phyloP scores from a whole-genome alignment of 1,140 invertebrate species.

The Drosophila persimilis region DNA sequence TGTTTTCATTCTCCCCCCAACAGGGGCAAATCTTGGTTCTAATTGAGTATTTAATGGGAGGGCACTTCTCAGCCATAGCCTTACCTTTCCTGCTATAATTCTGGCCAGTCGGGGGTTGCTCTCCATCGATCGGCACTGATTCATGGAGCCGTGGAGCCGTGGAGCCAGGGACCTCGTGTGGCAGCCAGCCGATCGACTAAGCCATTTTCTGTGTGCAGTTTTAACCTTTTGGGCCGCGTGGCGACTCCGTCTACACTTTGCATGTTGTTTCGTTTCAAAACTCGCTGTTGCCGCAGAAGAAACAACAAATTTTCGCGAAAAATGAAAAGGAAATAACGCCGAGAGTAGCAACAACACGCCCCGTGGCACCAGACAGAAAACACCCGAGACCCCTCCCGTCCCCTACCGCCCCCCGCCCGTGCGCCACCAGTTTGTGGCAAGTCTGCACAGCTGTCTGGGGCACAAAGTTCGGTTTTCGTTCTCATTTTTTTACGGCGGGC shows the following conservation, averaged over 20 bases:
- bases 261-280: conserved; percentile 47
- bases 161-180: not conserved
- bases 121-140: conserved; percentile 14
- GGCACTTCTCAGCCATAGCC: too few relatives aligned
- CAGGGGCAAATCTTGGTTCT: too few relatives aligned
- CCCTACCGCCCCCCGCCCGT: not conserved
- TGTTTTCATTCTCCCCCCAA: too few relatives aligned
- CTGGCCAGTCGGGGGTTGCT: not conserved
- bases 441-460: conserved; percentile 76
- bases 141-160: conserved; percentile 25
- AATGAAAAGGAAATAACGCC: conserved; percentile 29
- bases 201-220: conserved; percentile 31
- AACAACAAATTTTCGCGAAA: conserved; percentile 1
- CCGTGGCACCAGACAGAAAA: conserved; percentile 64
- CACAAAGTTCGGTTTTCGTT: conserved; percentile 52
- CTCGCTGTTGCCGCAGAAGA: conserved; percentile 9
- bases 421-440: conserved; percentile 12
- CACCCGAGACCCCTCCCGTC: not conserved
- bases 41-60: too few relatives aligned
- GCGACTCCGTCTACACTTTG: conserved; percentile 46
- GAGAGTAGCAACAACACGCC: conserved; percentile 51
- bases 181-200: not conserved
- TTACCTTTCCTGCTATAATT: too few relatives aligned
- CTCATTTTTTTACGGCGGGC: not conserved
- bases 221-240: conserved; percentile 38